Conservation (phyloP, 1,140 invertebrate species). For the Drosophila lacteicornis region DNA sequence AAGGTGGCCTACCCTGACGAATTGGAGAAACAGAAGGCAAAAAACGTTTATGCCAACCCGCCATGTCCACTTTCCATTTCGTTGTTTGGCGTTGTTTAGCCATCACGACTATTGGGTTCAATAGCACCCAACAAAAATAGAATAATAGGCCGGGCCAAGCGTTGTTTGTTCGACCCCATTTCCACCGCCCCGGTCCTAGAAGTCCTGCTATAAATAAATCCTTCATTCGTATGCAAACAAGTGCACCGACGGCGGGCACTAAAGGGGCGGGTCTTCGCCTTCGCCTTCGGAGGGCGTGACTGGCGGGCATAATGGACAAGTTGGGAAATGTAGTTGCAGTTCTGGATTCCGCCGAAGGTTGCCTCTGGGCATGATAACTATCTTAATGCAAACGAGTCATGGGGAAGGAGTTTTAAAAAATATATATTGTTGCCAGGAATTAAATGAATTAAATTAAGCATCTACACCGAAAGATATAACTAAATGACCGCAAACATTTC, state of each 20-base stretch:
- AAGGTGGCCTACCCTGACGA: neutral
- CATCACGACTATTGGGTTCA: slow-evolving; percentile 65
- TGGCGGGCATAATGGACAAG: slow-evolving; percentile 55
- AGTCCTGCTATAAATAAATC: slow-evolving; percentile 64
- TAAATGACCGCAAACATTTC: neutral
- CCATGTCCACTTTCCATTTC: slow-evolving; percentile 51
- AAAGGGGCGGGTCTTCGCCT: slow-evolving; percentile 11
- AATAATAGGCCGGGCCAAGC: slow-evolving; percentile 62
- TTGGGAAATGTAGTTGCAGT: slow-evolving; percentile 52
- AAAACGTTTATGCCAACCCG: neutral
- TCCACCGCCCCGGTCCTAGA: neutral
- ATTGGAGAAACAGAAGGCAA: neutral
- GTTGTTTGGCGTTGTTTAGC: slow-evolving; percentile 33
- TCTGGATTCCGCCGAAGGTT: slow-evolving; percentile 43
- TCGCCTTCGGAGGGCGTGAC: slow-evolving; percentile 48
- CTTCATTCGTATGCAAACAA: slow-evolving; percentile 75
- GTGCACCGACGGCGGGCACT: slow-evolving; percentile 50
- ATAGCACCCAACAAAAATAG: slow-evolving; percentile 77
- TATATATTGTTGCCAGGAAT: neutral
- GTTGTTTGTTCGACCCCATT: slow-evolving; percentile 30
- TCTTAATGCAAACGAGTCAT: slow-evolving; percentile 1
- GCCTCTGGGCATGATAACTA: slow-evolving; percentile 32
- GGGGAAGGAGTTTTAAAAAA: neutral
- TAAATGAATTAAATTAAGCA: neutral
- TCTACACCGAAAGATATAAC: neutral